Evolutionary conservation across 2,113 vertebrate genomes (phyloP).

Genomic region (Murina feae): DNA sequence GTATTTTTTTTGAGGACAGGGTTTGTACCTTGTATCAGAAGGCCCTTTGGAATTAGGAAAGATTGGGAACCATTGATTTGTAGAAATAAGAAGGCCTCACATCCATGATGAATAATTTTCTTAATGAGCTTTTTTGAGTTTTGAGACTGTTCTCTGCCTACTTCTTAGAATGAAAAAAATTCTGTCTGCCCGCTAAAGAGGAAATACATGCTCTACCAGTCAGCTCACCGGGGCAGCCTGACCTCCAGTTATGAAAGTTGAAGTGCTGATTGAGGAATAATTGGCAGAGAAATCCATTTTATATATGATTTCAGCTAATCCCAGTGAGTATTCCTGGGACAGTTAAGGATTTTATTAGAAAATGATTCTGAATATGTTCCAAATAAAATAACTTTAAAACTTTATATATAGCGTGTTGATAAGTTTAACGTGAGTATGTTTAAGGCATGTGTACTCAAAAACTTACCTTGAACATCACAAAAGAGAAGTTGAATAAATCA

Average conservation of each 20-base stretch:
- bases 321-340: background rate
- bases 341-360: background rate
- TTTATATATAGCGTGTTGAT: background rate
- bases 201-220: background rate
- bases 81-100: background rate
- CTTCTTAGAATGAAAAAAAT: background rate
- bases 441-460: background rate
- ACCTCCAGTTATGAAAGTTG: background rate
- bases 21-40: background rate
- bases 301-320: background rate
- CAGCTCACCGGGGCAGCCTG: background rate
- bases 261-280: background rate
- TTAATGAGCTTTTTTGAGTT: background rate
- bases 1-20: background rate
- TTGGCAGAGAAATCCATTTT: background rate
- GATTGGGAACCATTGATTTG: background rate
- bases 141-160: background rate
- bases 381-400: background rate
- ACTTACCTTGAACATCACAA: background rate
- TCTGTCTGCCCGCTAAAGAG: background rate
- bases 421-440: slow-evolving; percentile 1
- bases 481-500: slow-evolving; percentile 24
- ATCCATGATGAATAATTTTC: background rate
- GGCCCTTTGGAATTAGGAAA: background rate
- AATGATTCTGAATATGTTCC: background rate